These are phyloP conservation scores for Synergus itoensis DNA, from an alignment of 2,888 invertebrate genomes.

Conservation along the genomic window DNA sequence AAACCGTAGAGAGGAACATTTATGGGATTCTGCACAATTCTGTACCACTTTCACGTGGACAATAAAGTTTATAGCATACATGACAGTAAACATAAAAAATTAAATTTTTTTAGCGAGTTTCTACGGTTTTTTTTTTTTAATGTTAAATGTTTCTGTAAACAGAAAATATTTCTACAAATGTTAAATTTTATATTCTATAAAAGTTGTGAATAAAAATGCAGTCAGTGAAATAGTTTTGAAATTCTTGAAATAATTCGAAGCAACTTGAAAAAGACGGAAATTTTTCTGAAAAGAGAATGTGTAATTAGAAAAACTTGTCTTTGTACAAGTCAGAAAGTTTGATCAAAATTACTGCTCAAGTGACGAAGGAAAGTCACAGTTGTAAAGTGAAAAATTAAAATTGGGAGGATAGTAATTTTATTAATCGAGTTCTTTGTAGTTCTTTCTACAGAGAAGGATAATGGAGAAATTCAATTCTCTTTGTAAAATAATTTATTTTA, in stretches of 20 bases:
- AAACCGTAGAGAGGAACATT: background rate
- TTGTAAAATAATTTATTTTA: no score
- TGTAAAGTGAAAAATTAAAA: background rate
- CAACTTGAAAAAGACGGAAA: background rate
- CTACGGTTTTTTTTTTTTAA: no score
- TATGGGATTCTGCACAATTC: background rate
- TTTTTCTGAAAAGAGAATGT: background rate
- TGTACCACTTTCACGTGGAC: background rate
- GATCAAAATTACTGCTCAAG: background rate
- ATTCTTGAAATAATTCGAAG: background rate
- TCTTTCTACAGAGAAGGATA: background rate
- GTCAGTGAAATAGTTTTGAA: background rate
- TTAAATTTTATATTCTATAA: background rate
- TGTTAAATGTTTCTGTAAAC: no score
- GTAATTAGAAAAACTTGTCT: background rate
- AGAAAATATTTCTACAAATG: background rate
- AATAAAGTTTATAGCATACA: background rate
- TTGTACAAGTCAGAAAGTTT: background rate
- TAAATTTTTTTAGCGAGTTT: background rate
- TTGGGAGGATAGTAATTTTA: background rate
- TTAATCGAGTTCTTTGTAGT: background rate
- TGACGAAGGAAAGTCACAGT: background rate
- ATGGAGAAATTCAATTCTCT: no score
- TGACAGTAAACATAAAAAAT: background rate
- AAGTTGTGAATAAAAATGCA: background rate